Conservation (phyloP, 53 echinoderm and acorn worm genomes). For the Arbacia lixula region DNA sequence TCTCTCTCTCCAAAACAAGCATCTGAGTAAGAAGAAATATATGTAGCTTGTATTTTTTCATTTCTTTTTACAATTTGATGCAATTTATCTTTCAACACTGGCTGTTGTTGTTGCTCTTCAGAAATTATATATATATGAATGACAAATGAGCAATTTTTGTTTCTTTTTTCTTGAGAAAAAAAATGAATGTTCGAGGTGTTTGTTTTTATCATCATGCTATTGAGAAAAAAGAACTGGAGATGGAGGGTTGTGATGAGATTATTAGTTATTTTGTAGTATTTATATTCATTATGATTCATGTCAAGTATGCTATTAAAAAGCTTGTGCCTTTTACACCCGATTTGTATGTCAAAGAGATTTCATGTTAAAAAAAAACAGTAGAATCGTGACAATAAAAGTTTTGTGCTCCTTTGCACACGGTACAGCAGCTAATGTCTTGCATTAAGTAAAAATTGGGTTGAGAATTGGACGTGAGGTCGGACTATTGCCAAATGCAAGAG, state of each 20-base stretch:
- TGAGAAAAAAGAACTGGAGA: no score
- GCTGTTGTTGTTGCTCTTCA: conserved; percentile 43
- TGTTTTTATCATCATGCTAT: conserved; percentile 30
- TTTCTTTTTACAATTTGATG: conserved; percentile 62
- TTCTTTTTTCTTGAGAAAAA: conserved; percentile 28
- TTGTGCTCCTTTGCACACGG: no score
- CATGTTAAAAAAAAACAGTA: no score
- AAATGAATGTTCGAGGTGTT: conserved; percentile 33
- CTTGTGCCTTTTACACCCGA: conserved; percentile 46
- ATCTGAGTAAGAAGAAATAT: conserved; percentile 20
- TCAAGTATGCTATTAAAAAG: conserved; percentile 36
- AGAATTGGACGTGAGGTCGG: no score
- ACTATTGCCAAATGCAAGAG: no score
- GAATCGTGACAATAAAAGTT: no score
- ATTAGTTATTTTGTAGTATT: conserved; percentile 57
- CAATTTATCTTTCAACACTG: conserved; percentile 65
- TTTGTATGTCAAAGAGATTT: conserved; percentile 34
- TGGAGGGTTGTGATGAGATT: no score
- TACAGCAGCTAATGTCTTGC: no score
- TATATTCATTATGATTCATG: conserved; percentile 37
- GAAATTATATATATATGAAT: conserved; percentile 6
- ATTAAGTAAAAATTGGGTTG: no score
- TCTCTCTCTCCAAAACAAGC: conserved; percentile 15
- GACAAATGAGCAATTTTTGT: conserved; percentile 28
- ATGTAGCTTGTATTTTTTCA: conserved; percentile 51